A percentile compares a stretch with the other conserved stretches of the same genome.
Conservation (phyloP, 2,888 invertebrate species). For the Deroplatys truncata region DNA sequence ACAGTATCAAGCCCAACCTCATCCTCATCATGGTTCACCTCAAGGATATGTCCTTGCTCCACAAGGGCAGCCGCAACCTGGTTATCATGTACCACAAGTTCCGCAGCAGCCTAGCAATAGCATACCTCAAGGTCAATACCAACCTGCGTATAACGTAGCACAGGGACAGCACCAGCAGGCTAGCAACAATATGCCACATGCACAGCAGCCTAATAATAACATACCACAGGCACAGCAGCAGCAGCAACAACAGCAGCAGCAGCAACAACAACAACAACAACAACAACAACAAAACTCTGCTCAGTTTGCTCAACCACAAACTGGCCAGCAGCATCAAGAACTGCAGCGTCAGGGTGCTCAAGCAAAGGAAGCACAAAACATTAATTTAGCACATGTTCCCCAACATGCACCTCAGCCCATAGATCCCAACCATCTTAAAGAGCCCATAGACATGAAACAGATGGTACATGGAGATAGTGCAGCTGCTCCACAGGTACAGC, state of each 20-base stretch:
- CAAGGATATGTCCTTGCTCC: constrained; percentile 30
- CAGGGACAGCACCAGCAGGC: constrained; percentile 4
- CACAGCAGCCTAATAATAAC: constrained; percentile 30
- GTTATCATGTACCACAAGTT: constrained; percentile 19
- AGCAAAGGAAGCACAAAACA: constrained; percentile 32
- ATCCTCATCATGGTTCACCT: constrained; percentile 36
- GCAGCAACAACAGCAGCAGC: constrained; percentile 29
- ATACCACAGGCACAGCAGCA: constrained; percentile 32
- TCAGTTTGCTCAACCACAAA: constrained; percentile 12
- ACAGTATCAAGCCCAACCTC: constrained; percentile 36
- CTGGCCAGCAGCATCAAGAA: constrained; percentile 26
- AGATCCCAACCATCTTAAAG: not conserved
- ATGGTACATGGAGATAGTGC: not conserved
- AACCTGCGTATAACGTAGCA: constrained; percentile 27
- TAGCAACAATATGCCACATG: constrained; percentile 4
- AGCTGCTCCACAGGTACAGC: not conserved
- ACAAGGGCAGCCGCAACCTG: constrained; percentile 29
- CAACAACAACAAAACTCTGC: constrained; percentile 30
- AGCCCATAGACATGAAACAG: not conserved
- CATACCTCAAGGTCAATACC: constrained; percentile 25
- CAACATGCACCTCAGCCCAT: not conserved
- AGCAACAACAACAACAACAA: constrained; percentile 15
- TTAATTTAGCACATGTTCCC: not conserved
- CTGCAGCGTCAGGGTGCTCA: constrained; percentile 33
- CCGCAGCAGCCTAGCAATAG: constrained; percentile 20